Base-by-base conservation (phyloP, 1,140 invertebrate genomes). In the Drosophila lacteicornis region DNA sequence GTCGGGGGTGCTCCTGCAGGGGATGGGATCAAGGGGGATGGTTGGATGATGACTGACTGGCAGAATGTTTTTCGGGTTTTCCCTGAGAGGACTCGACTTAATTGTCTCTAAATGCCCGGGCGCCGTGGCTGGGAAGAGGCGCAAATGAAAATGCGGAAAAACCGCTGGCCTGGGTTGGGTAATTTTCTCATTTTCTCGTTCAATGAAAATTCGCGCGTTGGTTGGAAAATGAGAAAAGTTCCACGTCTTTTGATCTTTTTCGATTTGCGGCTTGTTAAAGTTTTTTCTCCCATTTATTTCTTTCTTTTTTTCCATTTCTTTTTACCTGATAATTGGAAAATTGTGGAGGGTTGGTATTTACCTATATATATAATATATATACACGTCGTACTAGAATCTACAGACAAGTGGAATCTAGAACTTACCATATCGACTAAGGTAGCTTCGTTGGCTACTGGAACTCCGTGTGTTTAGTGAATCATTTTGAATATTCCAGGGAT, bases 141-240 rank as follows among this genome's bases (percentile, higher is more conserved):
- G 53, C 45, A 61, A 58, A 71, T 62, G 47, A 67, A 75, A 74
- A 79, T 47, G 65, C 46, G 75, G 66, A 46, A 79, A 62, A 84
- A 68, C 71, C 38, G 66, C 69, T 71, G 66, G 3, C 43, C 42
- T 70, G 43, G 68, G 69, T 68, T 70, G 75, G 57, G 55, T 85
- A 82, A 90, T 90, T 90, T 90, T 91, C 85, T 90, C 82, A 90
- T 90, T 90, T 90, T 90, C 85, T 80, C 82, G 82, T 82, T 90
- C 86, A 90, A 81, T 90, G 85, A 85, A 85, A 91, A 86, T 74
- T 91, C 80, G 79, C 67, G 36, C 53, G 53, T 40, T 84, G 62
- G 50, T 11, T 66, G 53, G 50, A 49, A 88, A 88, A 88, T 90
- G 70, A 79, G 81, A 90, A 88, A 88, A 90, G 70, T 88, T 33